A percentile compares a stretch with the other conserved stretches of the same genome.
Conservation (phyloP, 2,888 invertebrate species). For the Lithophane semibrunnea region DNA sequence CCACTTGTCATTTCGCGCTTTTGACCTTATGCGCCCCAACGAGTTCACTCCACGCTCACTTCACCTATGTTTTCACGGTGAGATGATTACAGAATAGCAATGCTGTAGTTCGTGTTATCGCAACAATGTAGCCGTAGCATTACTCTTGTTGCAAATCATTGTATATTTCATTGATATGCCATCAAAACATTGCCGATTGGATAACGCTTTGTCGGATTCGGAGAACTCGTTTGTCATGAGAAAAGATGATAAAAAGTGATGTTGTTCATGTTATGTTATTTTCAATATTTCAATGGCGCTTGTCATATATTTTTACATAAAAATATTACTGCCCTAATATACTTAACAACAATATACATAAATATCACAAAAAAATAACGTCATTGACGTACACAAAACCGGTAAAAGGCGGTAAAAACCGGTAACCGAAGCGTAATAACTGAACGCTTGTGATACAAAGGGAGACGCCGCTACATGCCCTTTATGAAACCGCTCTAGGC, state of each 20-base stretch:
- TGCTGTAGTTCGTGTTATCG: too few species aligned
- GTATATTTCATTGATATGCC: neutral
- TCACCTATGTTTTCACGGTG: too few species aligned
- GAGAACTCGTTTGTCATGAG: neutral
- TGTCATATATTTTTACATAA: neutral
- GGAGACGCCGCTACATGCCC: slow-evolving; percentile 57
- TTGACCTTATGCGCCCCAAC: too few species aligned
- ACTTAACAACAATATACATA: slow-evolving; percentile 14
- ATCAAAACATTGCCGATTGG: neutral
- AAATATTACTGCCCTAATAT: slow-evolving; percentile 8
- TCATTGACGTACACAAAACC: slow-evolving; percentile 60
- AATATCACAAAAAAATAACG: slow-evolving; percentile 49
- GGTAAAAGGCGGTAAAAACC: slow-evolving; percentile 65
- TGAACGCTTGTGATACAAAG: slow-evolving; percentile 64
- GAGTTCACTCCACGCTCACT: too few species aligned
- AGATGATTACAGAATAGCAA: too few species aligned
- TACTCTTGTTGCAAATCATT: neutral
- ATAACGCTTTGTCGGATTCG: neutral
- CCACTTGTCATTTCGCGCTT: too few species aligned
- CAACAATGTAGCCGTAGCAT: too few species aligned
- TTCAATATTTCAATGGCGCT: too few species aligned
- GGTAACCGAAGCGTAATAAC: slow-evolving; percentile 70
- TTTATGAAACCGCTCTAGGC: slow-evolving; percentile 70
- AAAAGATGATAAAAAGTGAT: neutral
- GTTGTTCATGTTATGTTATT: neutral